These are phyloP conservation scores for Drosophila orosa DNA, from an alignment of 1,140 invertebrate species.

Conservation along the genomic window DNA sequence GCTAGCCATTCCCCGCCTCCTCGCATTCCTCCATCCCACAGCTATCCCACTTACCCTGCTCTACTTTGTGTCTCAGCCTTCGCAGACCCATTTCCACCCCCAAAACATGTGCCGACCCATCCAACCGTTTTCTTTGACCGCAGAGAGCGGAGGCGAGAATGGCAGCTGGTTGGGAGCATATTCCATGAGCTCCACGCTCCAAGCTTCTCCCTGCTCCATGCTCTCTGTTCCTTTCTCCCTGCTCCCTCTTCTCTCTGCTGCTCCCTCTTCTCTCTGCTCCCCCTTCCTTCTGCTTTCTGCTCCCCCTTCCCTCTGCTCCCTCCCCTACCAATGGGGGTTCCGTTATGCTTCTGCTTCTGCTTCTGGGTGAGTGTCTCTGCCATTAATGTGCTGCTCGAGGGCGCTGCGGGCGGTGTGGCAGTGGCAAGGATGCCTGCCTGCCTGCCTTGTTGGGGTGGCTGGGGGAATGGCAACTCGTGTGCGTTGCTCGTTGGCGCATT, in stretches of 20 bases:
- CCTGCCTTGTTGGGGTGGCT: too few relatives aligned
- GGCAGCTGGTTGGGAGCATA: constrained; percentile 41
- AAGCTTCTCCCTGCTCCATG: not conserved
- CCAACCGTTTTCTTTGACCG: constrained; percentile 43
- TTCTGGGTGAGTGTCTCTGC: constrained; percentile 46
- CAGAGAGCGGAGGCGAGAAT: constrained; percentile 38
- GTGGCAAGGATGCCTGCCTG: constrained; percentile 7
- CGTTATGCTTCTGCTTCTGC: constrained; percentile 16
- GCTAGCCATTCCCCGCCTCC: not conserved
- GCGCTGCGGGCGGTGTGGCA: constrained; percentile 24
- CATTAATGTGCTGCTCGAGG: constrained; percentile 76
- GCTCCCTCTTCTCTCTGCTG: not conserved
- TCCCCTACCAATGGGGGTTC: constrained; percentile 21
- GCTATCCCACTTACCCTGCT: constrained; percentile 62
- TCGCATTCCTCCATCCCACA: not conserved
- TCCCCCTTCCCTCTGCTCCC: constrained; percentile 5
- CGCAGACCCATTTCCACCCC: not conserved
- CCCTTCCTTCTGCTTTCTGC: too few relatives aligned
- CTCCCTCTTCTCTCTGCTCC: constrained; percentile 14
- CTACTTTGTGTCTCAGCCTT: constrained; percentile 58
- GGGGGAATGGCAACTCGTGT: constrained; percentile 64
- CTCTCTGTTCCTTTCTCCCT: not conserved
- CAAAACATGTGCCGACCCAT: too few relatives aligned
- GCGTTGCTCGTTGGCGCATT: constrained; percentile 76
- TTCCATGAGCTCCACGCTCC: constrained; percentile 14